Conservation (phyloP, 2,797 vertebrate genomes). For the Rhabdophis nuchalis region DNA sequence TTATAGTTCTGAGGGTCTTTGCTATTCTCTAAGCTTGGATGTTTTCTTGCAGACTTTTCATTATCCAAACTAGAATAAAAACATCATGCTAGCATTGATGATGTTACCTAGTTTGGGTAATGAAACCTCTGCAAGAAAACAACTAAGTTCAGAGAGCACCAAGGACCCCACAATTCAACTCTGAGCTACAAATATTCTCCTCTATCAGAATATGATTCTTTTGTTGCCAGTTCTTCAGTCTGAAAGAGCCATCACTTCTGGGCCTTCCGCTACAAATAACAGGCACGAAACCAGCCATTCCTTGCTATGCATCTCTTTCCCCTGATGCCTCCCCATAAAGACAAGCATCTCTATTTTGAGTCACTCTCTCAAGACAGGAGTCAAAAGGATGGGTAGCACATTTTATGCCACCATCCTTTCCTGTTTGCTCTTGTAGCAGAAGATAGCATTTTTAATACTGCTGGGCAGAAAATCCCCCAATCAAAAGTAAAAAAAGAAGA, state of each 20-base stretch:
- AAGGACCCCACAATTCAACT: not conserved
- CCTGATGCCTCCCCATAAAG: not conserved
- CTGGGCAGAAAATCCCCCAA: not conserved
- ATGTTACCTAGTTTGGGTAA: not conserved
- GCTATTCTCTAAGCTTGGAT: not conserved
- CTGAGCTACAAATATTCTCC: not conserved
- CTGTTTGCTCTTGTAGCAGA: not conserved
- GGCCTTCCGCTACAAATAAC: not conserved
- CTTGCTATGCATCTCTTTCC: not conserved
- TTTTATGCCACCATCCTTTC: not conserved
- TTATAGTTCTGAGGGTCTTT: not conserved
- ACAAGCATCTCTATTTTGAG: not conserved
- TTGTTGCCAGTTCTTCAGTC: not conserved
- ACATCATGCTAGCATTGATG: not conserved
- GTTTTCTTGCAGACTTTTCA: not conserved
- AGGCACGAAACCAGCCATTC: not conserved
- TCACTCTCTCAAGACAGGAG: not conserved
- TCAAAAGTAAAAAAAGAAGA: not conserved
- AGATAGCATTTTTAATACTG: not conserved
- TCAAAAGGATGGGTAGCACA: not conserved
- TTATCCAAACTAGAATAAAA: not conserved
- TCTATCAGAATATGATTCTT: not conserved
- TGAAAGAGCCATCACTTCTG: not conserved
- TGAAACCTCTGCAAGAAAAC: not conserved
- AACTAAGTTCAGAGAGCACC: not conserved